Conservation (phyloP, 2,113 vertebrate genomes). For the Pluvianellus socialis region DNA sequence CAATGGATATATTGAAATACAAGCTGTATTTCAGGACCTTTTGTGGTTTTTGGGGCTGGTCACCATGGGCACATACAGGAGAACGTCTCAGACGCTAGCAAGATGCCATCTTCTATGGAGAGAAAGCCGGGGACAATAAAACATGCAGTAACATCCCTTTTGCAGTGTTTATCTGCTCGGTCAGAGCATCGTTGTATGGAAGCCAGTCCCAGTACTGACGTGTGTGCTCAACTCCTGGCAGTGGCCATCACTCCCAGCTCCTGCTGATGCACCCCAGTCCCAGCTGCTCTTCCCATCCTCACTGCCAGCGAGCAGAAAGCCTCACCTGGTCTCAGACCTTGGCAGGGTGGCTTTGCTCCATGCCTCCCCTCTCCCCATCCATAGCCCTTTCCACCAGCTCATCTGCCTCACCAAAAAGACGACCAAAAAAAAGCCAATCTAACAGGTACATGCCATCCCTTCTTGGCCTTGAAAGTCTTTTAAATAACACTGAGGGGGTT, state of each 20-base stretch:
- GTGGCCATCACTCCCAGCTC: neutral
- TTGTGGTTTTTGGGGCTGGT: neutral
- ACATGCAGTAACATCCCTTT: neutral
- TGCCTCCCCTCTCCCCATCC: neutral
- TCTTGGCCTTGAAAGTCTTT: neutral
- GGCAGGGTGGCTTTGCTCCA: neutral
- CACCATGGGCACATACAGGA: neutral
- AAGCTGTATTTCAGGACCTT: neutral
- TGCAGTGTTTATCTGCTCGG: neutral
- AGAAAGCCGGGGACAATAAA: neutral
- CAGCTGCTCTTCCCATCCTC: neutral
- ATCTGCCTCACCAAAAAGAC: neutral
- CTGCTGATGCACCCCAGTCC: neutral
- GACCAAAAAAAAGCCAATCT: neutral
- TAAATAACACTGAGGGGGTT: neutral
- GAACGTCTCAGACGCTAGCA: neutral
- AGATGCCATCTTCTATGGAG: neutral
- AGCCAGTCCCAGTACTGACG: neutral
- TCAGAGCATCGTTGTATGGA: neutral
- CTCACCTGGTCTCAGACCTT: neutral
- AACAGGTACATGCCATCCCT: neutral
- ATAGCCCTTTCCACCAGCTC: neutral
- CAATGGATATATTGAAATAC: conserved; percentile 8
- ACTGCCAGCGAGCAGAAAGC: neutral
- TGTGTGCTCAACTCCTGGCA: neutral